A percentile compares a stretch with the other conserved stretches of the same genome.
Evolutionary conservation across 1,140 invertebrate species (phyloP).

Genomic region (Sarcophaga peregrina): DNA sequence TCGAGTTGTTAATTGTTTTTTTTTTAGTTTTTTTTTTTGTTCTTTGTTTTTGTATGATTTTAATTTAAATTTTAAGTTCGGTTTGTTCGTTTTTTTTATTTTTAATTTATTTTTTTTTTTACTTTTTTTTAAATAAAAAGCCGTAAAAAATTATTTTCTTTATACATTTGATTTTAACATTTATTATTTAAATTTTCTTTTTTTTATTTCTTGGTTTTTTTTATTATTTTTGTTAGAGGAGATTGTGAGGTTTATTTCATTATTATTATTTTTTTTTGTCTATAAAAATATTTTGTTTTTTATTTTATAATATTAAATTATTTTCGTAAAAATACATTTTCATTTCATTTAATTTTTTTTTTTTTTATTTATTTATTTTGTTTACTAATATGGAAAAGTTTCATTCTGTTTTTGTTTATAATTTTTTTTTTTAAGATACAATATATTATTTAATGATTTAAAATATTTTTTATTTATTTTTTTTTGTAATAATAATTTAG

Average conservation of each 20-base stretch:
- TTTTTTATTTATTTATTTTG: not conserved
- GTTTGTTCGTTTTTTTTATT: not conserved
- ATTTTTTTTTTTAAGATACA: not conserved
- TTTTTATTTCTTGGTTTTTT: no score
- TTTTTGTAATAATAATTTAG: not conserved
- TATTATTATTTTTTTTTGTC: not conserved
- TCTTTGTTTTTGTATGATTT: no score
- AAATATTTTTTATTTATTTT: not conserved
- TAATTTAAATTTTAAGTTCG: not conserved
- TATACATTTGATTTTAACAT: constrained; percentile 15
- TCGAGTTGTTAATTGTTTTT: not conserved
- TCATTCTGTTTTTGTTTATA: not conserved
- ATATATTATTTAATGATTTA: not conserved
- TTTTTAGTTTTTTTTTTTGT: not conserved
- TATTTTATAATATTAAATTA: not conserved
- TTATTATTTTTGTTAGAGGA: not conserved
- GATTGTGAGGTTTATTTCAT: constrained; percentile 12
- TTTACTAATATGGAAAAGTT: not conserved
- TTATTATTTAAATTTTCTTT: not conserved
- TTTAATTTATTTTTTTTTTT: not conserved
- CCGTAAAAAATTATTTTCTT: not conserved
- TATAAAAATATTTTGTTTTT: constrained; percentile 24
- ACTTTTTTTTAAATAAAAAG: not conserved
- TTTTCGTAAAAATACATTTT: constrained; percentile 19
- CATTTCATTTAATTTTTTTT: no score